Evolutionary conservation across 2,113 vertebrate species (phyloP).

Genomic region (Campylomormyrus numenius): DNA sequence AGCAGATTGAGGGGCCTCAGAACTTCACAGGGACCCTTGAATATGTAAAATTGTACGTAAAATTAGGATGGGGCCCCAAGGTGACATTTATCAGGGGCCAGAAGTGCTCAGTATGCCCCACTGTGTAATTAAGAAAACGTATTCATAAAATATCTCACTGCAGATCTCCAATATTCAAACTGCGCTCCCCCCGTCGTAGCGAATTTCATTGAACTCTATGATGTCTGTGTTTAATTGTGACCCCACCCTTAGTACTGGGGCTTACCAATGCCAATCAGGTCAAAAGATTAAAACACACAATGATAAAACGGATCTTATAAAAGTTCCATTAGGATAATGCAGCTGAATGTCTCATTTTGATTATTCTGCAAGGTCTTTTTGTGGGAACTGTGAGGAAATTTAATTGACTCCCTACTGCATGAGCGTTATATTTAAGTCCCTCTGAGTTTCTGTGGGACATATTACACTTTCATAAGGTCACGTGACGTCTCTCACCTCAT

Average conservation of each 20-base stretch:
- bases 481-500: background rate
- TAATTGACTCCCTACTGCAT: background rate
- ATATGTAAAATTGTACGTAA: background rate
- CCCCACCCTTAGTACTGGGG: background rate
- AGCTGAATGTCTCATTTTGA: background rate
- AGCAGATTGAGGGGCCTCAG: background rate
- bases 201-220: background rate
- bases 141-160: background rate
- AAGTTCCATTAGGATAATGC: background rate
- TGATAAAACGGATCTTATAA: background rate
- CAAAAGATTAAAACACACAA: background rate
- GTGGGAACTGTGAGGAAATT: background rate
- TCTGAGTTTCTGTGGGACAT: background rate
- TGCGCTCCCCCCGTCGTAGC: background rate
- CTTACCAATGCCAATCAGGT: background rate
- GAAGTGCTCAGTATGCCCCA: background rate
- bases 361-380: background rate
- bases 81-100: background rate
- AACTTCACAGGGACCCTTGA: background rate
- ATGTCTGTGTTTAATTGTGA: background rate
- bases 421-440: background rate
- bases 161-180: background rate
- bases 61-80: background rate
- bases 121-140: background rate
- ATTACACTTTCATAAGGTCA: background rate